These are phyloP conservation scores for Mastomys natalensis DNA, from an alignment of 2,113 vertebrate species.

Conservation along the genomic window DNA sequence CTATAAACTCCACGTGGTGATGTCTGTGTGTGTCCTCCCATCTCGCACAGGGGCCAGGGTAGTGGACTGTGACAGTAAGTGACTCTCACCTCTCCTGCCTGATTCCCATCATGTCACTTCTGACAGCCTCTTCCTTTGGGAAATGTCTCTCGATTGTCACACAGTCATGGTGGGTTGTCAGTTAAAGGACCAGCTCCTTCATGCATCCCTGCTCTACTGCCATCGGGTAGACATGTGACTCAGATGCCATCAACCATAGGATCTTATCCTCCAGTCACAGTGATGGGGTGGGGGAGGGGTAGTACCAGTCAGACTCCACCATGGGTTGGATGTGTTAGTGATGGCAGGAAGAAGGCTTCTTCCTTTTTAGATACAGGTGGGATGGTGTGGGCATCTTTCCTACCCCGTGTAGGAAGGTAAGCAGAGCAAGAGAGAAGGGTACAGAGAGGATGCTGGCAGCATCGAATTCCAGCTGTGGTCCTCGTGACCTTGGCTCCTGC, in stretches of 20 bases:
- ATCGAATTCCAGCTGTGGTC: not conserved
- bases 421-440: not conserved
- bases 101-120: not conserved
- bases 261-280: not conserved
- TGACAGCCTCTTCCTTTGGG: constrained; percentile 42
- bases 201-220: not conserved
- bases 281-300: not conserved
- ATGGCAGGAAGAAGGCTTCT: not conserved
- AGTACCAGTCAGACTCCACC: constrained; percentile 40
- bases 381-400: not conserved
- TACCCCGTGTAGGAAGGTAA: not conserved
- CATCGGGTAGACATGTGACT: not conserved
- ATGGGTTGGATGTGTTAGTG: not conserved
- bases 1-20: not conserved
- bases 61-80: not conserved
- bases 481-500: not conserved
- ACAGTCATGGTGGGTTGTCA: not conserved
- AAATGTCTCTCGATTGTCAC: not conserved
- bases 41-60: not conserved
- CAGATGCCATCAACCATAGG: not conserved
- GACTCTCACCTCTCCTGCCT: not conserved
- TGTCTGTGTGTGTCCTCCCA: not conserved
- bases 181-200: not conserved
- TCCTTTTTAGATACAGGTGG: not conserved
- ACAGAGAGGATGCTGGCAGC: not conserved